Evolutionary conservation across 1,140 invertebrate species (phyloP).

Genomic region (Monomorium pharaonis): DNA sequence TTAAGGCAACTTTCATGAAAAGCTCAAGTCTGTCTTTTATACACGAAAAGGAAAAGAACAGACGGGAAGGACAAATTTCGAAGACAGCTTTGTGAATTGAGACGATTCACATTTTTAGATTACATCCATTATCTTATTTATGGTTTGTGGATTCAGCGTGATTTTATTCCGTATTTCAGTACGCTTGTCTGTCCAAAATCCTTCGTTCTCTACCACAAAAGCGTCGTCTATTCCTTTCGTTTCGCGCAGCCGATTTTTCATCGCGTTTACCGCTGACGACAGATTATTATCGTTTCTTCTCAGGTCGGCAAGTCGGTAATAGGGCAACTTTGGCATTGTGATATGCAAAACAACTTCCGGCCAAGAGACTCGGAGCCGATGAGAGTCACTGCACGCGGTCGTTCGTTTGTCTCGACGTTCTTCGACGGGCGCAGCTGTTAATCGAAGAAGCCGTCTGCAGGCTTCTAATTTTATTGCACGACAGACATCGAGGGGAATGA

Average conservation of each 20-base stretch:
- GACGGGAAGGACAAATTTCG: neutral
- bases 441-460: constrained; percentile 34
- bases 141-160: neutral
- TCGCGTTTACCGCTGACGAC: neutral
- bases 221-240: neutral
- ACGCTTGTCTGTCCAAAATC: constrained; percentile 5
- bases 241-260: neutral
- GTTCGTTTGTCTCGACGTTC: neutral
- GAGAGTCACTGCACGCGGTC: constrained; percentile 32
- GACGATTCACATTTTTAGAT: neutral
- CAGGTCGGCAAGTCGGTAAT: constrained; percentile 4
- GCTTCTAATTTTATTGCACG: constrained; percentile 54
- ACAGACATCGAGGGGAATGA: constrained; percentile 16
- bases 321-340: neutral
- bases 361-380: neutral
- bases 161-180: neutral
- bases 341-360: constrained; percentile 32
- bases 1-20: neutral
- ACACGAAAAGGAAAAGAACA: no score
- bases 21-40: neutral
- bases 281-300: constrained; percentile 2
- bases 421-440: constrained; percentile 29
- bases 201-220: neutral
- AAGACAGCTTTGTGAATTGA: neutral
- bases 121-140: neutral